Evolutionary conservation across 2,113 vertebrate species (phyloP).

Genomic region (Pterophyllum scalare): DNA sequence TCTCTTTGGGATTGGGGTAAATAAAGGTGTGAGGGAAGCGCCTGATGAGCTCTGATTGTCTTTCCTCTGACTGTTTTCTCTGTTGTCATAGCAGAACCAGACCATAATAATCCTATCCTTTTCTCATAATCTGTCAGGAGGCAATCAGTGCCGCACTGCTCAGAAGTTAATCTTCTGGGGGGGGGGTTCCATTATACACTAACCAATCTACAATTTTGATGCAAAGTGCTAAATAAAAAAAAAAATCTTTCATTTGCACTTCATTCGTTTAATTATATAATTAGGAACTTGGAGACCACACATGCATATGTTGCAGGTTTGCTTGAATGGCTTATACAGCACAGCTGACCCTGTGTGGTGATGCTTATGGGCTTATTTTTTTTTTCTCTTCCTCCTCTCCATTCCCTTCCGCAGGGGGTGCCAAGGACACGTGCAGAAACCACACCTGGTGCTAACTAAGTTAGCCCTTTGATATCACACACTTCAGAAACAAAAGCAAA

Average conservation of each 20-base stretch:
- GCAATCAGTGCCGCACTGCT: constrained; percentile 58
- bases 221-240: background rate
- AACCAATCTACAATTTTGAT: constrained; percentile 42
- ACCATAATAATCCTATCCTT: constrained; percentile 77
- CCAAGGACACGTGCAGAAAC: constrained; percentile 28
- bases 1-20: constrained; percentile 83
- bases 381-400: constrained; percentile 14
- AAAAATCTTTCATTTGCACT: background rate
- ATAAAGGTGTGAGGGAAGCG: constrained; percentile 82
- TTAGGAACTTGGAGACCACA: background rate
- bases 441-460: constrained; percentile 54
- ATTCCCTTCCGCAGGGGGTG: background rate
- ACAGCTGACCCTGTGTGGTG: constrained; percentile 1
- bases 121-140: constrained; percentile 68
- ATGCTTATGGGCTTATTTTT: constrained; percentile 33
- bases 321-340: constrained; percentile 12
- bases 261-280: constrained; percentile 6
- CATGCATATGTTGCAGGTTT: constrained; percentile 6
- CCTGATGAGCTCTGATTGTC: constrained; percentile 80
- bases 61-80: constrained; percentile 78
- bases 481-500: constrained; percentile 54
- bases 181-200: constrained; percentile 28
- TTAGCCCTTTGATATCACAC: constrained; percentile 31
- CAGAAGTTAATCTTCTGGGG: constrained; percentile 47
- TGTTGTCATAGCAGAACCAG: constrained; percentile 77